phyloP scores from a whole-genome alignment of 2,113 vertebrate species.

The Coturnix japonica region DNA sequence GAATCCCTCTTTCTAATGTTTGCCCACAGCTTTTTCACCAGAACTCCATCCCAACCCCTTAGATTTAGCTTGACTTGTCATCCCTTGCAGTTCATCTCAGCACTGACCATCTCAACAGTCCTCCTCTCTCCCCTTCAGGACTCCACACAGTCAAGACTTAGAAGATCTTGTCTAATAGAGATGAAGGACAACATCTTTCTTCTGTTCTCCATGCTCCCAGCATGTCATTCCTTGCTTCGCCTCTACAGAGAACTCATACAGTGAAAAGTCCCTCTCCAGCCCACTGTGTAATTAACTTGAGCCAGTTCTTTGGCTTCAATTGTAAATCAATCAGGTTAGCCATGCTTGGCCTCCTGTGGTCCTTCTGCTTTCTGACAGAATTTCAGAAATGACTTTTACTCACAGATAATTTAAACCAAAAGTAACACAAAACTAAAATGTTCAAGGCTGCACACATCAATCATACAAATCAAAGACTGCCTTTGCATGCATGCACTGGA shows the following conservation, averaged over 20 bases:
- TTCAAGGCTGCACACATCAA: neutral
- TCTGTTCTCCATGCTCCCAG: neutral
- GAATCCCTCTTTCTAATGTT: neutral
- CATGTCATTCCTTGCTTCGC: neutral
- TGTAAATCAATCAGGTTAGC: neutral
- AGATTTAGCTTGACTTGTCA: neutral
- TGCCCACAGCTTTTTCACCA: neutral
- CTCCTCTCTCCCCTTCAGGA: neutral
- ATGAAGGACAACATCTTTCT: neutral
- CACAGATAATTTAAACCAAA: neutral
- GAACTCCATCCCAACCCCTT: neutral
- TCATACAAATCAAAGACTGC: neutral
- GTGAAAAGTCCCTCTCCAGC: neutral
- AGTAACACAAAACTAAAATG: neutral
- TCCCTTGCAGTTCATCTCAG: neutral
- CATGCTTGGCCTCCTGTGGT: neutral
- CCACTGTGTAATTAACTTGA: fast-evolving
- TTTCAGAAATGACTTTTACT: neutral
- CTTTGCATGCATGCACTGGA: neutral
- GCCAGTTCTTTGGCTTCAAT: neutral
- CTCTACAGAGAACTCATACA: neutral
- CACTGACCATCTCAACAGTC: fast-evolving
- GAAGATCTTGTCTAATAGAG: neutral
- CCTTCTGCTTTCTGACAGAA: neutral
- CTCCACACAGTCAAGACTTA: neutral